phyloP scores from a whole-genome alignment of 2,797 vertebrate genomes.

The Halcyon badia region DNA sequence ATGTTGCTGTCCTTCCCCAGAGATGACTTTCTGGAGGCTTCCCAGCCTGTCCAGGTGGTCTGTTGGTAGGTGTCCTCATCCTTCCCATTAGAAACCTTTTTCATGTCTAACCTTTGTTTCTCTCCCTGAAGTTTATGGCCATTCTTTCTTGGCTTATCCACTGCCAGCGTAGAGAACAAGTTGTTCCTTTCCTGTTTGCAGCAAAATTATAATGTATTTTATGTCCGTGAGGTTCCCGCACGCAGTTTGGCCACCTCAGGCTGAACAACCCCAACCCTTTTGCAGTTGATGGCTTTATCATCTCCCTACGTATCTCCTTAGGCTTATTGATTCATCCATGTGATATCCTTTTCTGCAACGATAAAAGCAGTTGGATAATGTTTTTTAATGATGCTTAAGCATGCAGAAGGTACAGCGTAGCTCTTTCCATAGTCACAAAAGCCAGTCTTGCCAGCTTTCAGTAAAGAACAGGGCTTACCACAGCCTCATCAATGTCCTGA shows the following conservation, averaged over 20 bases:
- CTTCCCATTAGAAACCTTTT: background rate
- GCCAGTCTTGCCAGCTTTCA: conserved; percentile 35
- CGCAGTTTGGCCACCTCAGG: background rate
- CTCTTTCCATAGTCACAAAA: background rate
- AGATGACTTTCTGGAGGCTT: background rate
- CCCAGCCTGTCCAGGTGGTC: background rate
- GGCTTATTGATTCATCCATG: conserved; percentile 41
- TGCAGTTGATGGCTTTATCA: conserved; percentile 17
- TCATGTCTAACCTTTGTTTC: background rate
- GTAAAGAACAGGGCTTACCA: conserved; percentile 61
- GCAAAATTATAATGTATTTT: background rate
- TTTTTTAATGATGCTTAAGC: conserved; percentile 35
- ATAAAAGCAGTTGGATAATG: conserved; percentile 62
- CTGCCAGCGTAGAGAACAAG: background rate
- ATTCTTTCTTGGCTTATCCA: background rate
- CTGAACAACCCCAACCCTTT: background rate
- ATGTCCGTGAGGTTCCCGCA: background rate
- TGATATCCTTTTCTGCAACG: conserved; percentile 24
- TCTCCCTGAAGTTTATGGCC: background rate
- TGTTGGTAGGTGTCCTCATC: background rate
- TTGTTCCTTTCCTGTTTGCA: background rate
- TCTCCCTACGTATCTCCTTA: conserved; percentile 31
- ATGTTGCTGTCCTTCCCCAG: background rate
- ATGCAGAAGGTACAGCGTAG: background rate
- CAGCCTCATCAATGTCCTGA: conserved; percentile 53